phyloP scores from a whole-genome alignment of 2,888 invertebrate genomes.

The Villa cingulata region DNA sequence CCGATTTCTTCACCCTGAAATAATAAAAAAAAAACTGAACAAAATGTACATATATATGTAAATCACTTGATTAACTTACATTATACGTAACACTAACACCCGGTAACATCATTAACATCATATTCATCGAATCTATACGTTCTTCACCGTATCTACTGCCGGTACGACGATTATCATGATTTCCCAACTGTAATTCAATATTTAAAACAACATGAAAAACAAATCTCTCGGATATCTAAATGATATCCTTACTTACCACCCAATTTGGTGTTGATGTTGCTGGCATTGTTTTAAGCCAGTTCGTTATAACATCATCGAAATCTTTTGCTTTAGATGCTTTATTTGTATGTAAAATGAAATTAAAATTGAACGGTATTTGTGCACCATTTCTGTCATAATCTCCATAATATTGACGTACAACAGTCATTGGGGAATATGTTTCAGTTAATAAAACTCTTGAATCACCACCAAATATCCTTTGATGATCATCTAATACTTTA shows the following conservation, averaged over 20 bases:
- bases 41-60: too few species aligned
- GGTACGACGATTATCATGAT: constrained; percentile 53
- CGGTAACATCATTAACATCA: constrained; percentile 65
- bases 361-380: constrained; percentile 48
- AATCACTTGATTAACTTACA: constrained; percentile 38
- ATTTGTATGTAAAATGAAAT: constrained; percentile 42
- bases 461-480: constrained; percentile 22
- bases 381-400: constrained; percentile 38
- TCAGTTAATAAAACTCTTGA: constrained; percentile 48
- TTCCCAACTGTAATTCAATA: constrained; percentile 37
- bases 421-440: constrained; percentile 40
- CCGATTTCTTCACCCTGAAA: constrained; percentile 64
- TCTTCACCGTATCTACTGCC: constrained; percentile 47
- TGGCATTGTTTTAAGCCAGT: constrained; percentile 46
- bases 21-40: not conserved
- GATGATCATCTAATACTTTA: constrained; percentile 40
- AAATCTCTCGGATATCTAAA: not conserved
- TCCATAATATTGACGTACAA: constrained; percentile 46
- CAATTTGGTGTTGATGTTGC: constrained; percentile 44
- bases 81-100: constrained; percentile 77
- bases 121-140: constrained; percentile 55
- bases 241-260: constrained; percentile 41
- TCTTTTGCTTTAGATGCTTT: constrained; percentile 40
- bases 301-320: constrained; percentile 39
- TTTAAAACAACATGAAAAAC: not conserved